Evolutionary conservation across 1,140 invertebrate genomes (phyloP), one percentile per base, ranked within the genome.

Genomic region (Hyposmocoma kahamanoa): DNA sequence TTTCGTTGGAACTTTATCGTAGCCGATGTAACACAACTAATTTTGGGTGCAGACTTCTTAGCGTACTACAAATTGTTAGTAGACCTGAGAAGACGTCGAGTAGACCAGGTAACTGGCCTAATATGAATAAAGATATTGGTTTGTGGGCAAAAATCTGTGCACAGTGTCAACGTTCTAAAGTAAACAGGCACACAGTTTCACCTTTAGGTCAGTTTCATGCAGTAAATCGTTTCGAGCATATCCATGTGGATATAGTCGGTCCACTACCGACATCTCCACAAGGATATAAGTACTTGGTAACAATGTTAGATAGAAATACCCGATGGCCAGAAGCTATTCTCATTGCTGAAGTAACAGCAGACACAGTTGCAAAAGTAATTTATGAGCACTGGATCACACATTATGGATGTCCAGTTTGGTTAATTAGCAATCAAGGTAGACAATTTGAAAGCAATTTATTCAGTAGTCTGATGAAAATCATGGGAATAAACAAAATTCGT

Each of bases 101-200:
- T n/a, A n/a, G n/a, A n/a, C n/a, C n/a, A n/a, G n/a, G n/a, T n/a
- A n/a, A n/a, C 13, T 51, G 49, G 54, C 20, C 21, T 20, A n/a
- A 22, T 5, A 56, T 56, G 54, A 71, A 88, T 53, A 26, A 70
- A 17, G 67, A 88, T 4, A 50, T 87, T 2, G 42, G 43, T 18
- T 57, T 36, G 15, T 51, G 74, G 10, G 53, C 56, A 9, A 28
- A 82, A 65, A 34, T 26, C 1, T 83, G 59, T 34, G 17, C 42
- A 22, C 1, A 32, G 42, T 5, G 56, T 77, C 28, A 82, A 82
- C 38, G 24, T 13, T 3, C 11, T 3, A 58, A 58, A 34, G 22
- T 58, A 20, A 19, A 43, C 1, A 22, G 54, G 1, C 48, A 56
- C 17, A 51, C 34, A n/a, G 26, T 13, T 11, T 18, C 22, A 6